A percentile compares a stretch with the other conserved stretches of the same genome.
Conservation (phyloP, 2,888 invertebrate genomes). For the Tenodera sinensis region DNA sequence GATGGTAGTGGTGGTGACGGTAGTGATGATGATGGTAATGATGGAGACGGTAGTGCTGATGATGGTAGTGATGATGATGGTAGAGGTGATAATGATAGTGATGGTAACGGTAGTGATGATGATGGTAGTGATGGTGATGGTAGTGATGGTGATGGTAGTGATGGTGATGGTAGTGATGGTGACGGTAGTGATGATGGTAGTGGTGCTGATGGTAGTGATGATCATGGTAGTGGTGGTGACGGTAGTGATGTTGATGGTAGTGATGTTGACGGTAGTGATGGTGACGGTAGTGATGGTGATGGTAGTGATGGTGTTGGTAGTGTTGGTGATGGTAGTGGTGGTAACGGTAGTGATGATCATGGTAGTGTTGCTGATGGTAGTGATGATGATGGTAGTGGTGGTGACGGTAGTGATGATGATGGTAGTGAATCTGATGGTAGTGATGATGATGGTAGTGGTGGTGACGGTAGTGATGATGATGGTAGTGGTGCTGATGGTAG, state of each 20-base stretch:
- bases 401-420: too few species aligned
- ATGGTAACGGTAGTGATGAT: background rate
- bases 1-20: background rate
- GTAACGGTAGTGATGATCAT: background rate
- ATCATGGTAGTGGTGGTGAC: background rate
- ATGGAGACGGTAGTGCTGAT: too few species aligned
- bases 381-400: background rate
- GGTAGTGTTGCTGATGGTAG: background rate
- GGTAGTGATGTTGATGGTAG: too few species aligned
- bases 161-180: background rate
- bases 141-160: background rate
- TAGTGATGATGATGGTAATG: background rate
- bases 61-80: too few species aligned
- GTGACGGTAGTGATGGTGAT: background rate
- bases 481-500: too few species aligned
- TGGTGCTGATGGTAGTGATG: background rate
- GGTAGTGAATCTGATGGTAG: too few species aligned
- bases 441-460: too few species aligned
- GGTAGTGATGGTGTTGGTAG: too few species aligned
- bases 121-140: constrained; percentile 2
- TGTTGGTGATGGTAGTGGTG: too few species aligned
- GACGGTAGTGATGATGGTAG: background rate
- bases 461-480: background rate
- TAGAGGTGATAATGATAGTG: too few species aligned
- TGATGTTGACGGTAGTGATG: too few species aligned